Conservation (phyloP, 2,797 vertebrate genomes). For the Oreochromis mossambicus region DNA sequence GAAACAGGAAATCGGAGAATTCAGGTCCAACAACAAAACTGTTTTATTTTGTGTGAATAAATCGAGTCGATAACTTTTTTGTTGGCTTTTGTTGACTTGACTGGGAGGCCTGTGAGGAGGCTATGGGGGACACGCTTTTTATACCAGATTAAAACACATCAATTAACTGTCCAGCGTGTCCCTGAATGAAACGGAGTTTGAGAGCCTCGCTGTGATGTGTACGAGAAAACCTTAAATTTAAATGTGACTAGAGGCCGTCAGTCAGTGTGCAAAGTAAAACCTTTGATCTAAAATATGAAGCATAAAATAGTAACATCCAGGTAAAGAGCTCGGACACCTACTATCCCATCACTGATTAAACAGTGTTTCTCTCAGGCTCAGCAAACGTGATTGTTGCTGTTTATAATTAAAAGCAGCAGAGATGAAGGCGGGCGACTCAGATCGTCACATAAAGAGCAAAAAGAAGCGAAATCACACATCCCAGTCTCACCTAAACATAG, state of each 20-base stretch:
- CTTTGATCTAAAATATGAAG: background rate
- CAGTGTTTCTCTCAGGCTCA: background rate
- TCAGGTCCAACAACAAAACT: background rate
- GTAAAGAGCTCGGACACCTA: background rate
- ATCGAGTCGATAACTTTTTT: background rate
- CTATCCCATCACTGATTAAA: background rate
- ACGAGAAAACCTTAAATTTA: background rate
- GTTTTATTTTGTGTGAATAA: background rate
- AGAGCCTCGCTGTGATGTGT: rapidly evolving
- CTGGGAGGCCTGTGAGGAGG: background rate
- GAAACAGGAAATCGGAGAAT: background rate
- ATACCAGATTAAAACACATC: background rate
- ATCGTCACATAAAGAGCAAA: background rate
- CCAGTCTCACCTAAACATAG: background rate
- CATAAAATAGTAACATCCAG: background rate
- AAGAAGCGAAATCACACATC: background rate
- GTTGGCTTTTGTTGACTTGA: background rate
- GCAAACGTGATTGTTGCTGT: background rate
- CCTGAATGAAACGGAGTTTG: background rate
- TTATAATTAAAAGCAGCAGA: background rate
- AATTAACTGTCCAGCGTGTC: background rate
- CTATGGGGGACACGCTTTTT: background rate
- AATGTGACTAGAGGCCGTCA: background rate
- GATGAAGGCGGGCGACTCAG: background rate
- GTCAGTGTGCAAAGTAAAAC: background rate